A percentile compares a stretch with the other conserved stretches of the same genome.
These are phyloP conservation scores for Sebastes minor DNA, from an alignment of 2,797 vertebrate genomes.

Conservation along the genomic window DNA sequence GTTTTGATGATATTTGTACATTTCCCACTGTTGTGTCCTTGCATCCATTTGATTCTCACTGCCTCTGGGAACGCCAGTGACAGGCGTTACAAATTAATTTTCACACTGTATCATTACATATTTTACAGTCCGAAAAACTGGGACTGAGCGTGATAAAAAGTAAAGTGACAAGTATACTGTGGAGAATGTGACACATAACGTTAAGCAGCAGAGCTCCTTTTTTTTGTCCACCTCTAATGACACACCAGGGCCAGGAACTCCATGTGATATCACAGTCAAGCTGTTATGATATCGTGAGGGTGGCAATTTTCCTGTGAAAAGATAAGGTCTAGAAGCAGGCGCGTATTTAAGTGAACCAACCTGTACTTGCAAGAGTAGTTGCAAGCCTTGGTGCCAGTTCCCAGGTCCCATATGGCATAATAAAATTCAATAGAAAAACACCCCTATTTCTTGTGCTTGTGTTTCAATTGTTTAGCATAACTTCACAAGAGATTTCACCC, in stretches of 20 bases:
- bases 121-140: slow-evolving; percentile 40
- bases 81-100: slow-evolving; percentile 51
- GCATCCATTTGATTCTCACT: slow-evolving; percentile 42
- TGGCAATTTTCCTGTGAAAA: slow-evolving; percentile 37
- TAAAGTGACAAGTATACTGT: slow-evolving; percentile 46
- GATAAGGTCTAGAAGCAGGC: slow-evolving; percentile 10
- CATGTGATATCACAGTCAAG: slow-evolving; percentile 19
- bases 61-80: slow-evolving; percentile 28
- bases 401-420: neutral
- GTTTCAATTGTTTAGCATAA: neutral
- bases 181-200: slow-evolving; percentile 40
- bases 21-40: slow-evolving; percentile 39
- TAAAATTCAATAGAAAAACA: neutral
- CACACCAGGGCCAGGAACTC: slow-evolving; percentile 5
- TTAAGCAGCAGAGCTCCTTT: slow-evolving; percentile 13
- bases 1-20: slow-evolving; percentile 56
- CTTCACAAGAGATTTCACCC: neutral
- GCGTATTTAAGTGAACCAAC: slow-evolving; percentile 10
- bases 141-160: slow-evolving; percentile 34
- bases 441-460: neutral
- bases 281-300: slow-evolving; percentile 6
- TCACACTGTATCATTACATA: slow-evolving; percentile 56
- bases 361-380: slow-evolving; percentile 11
- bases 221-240: slow-evolving; percentile 33
- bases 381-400: neutral